Evolutionary conservation across 92 coral and sea anemone species (phyloP).

Genomic region (Diadumene lineata): DNA sequence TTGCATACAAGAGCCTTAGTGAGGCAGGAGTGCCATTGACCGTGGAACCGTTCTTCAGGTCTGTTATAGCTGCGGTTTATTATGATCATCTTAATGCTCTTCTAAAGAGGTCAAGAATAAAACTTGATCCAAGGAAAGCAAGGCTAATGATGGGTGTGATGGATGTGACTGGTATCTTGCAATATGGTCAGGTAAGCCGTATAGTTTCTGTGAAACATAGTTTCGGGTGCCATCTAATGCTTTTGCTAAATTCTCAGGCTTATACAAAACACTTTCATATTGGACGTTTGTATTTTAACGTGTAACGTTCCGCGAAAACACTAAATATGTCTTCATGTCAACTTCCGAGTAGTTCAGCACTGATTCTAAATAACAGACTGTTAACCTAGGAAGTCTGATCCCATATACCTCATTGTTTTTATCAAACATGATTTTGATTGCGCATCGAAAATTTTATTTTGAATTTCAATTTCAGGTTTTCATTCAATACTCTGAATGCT

Average conservation of each 20-base stretch:
- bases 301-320: too few relatives aligned
- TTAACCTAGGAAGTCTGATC: too few relatives aligned
- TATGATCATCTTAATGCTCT: constrained; percentile 80
- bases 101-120: constrained; percentile 79
- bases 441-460: too few relatives aligned
- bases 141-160: constrained; percentile 98
- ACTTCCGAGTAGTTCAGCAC: too few relatives aligned
- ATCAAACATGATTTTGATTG: background rate
- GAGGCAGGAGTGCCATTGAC: constrained; percentile 84
- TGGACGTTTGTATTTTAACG: too few relatives aligned
- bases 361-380: too few relatives aligned
- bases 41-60: constrained; percentile 91
- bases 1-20: constrained; percentile 66
- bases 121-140: constrained; percentile 78
- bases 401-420: too few relatives aligned
- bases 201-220: too few relatives aligned
- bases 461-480: constrained; percentile 56
- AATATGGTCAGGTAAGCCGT: constrained; percentile 86
- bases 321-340: too few relatives aligned
- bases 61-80: constrained; percentile 81
- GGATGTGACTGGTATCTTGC: constrained; percentile 88
- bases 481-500: constrained; percentile 77
- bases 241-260: too few relatives aligned
- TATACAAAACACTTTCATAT: too few relatives aligned
- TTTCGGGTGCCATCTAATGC: too few relatives aligned